Percentiles rank a stretch among this genome's conserved stretches.
Conservation (phyloP, 2,797 vertebrate genomes). For the Argyrosomus regius region DNA sequence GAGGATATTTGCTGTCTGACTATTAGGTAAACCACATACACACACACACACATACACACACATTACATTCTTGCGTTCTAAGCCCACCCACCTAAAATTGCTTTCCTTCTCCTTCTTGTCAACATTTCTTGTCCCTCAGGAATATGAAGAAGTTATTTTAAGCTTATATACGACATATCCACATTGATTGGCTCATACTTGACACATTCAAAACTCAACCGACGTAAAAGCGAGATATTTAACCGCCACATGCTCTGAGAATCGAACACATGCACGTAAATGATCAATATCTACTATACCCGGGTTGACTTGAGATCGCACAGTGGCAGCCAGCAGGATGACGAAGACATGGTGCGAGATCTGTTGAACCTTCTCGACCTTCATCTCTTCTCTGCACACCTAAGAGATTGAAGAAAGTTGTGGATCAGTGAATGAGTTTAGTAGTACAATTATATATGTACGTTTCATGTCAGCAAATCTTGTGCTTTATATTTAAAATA, state of each 20-base stretch:
- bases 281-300: slow-evolving; percentile 63
- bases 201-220: neutral
- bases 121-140: slow-evolving; percentile 48
- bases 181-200: slow-evolving; percentile 15
- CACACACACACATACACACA: slow-evolving; percentile 37
- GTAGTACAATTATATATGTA: neutral
- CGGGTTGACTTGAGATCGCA: slow-evolving; percentile 85
- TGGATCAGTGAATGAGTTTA: slow-evolving; percentile 12
- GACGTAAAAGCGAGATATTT: neutral
- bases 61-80: slow-evolving; percentile 39
- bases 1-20: slow-evolving; percentile 85
- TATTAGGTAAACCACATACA: slow-evolving; percentile 73
- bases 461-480: neutral
- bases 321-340: slow-evolving; percentile 67
- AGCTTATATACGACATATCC: slow-evolving; percentile 24
- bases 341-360: slow-evolving; percentile 59
- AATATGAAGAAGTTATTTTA: slow-evolving; percentile 56
- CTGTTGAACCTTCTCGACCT: slow-evolving; percentile 56
- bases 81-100: slow-evolving; percentile 77
- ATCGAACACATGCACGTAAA: neutral
- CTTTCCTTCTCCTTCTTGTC: slow-evolving; percentile 55
- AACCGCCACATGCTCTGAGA: neutral
- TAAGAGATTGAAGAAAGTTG: slow-evolving; percentile 39
- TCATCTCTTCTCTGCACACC: slow-evolving; percentile 61
- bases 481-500: neutral